phyloP scores from a whole-genome alignment of 1,140 invertebrate species.

The Bombus fervidus region DNA sequence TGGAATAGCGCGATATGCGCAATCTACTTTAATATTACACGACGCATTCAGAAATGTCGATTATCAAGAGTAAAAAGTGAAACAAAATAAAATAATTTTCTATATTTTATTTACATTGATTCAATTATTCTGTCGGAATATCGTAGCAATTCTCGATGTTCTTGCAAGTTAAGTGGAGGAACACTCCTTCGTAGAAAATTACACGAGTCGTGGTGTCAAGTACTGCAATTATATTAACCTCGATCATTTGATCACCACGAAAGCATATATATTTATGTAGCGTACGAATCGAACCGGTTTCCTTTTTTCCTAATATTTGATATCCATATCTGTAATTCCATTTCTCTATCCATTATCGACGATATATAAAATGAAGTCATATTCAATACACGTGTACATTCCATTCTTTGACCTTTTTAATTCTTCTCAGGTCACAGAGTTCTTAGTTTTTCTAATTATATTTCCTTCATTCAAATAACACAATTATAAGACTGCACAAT shows the following conservation, averaged over 20 bases:
- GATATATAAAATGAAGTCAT: conserved; percentile 5
- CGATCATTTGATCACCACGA: conserved; percentile 2
- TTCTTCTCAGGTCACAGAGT: not conserved
- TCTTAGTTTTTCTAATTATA: not conserved
- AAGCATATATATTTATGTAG: not conserved
- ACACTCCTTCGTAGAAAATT: conserved; percentile 6
- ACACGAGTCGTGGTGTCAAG: not conserved
- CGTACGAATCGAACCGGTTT: conserved; percentile 37
- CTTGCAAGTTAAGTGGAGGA: not conserved
- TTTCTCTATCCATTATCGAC: not conserved
- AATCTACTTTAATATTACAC: not conserved
- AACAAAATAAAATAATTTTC: not conserved
- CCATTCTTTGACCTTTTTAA: not conserved
- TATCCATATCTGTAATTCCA: not conserved
- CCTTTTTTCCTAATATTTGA: conserved; percentile 11
- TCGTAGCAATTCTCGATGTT: not conserved
- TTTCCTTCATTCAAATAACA: not conserved
- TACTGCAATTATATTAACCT: not conserved
- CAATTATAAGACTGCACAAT: no score
- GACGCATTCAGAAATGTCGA: not conserved
- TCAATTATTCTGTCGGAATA: not conserved
- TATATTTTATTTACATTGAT: not conserved
- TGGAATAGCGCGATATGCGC: not conserved
- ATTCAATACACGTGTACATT: not conserved
- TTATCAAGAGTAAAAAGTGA: not conserved